Evolutionary conservation across 2,888 invertebrate genomes (phyloP).

Genomic region (Leptinotarsa juncta): DNA sequence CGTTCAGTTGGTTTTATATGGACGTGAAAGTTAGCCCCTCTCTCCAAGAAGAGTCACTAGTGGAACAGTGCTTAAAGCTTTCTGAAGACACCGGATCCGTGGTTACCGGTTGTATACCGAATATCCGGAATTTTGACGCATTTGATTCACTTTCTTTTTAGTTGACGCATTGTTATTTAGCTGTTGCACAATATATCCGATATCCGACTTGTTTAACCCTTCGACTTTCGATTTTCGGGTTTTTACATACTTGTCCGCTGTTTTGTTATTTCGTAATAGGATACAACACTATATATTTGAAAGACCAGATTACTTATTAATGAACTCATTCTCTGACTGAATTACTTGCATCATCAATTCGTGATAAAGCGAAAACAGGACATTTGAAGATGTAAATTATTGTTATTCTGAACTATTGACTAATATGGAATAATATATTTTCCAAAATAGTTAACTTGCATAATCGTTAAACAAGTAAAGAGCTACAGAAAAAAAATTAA

Average conservation of each 20-base stretch:
- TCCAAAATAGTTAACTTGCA: no score
- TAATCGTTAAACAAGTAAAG: no score
- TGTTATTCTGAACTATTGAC: no score
- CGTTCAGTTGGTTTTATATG: slow-evolving; percentile 66
- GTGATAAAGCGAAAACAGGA: no score
- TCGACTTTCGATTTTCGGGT: slow-evolving; percentile 49
- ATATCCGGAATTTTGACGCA: slow-evolving; percentile 56
- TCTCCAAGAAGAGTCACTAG: slow-evolving; percentile 57
- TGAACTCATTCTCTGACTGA: no score
- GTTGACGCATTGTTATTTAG: slow-evolving; percentile 50
- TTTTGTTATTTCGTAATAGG: slow-evolving; percentile 11
- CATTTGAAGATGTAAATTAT: no score
- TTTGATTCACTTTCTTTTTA: slow-evolving; percentile 57
- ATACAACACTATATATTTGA: not conserved
- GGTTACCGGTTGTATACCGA: slow-evolving; percentile 50
- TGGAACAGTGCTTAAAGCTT: slow-evolving; percentile 57
- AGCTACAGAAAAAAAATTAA: no score
- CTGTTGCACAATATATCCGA: slow-evolving; percentile 54
- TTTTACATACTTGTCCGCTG: slow-evolving; percentile 3
- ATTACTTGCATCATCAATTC: no score
- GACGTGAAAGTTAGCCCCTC: slow-evolving; percentile 66
- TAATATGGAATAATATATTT: no score
- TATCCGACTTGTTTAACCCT: slow-evolving; percentile 50
- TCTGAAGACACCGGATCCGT: slow-evolving; percentile 56
- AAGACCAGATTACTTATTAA: no score